Base-by-base conservation (phyloP, 2,113 vertebrate genomes). In the Labeo rohita region DNA sequence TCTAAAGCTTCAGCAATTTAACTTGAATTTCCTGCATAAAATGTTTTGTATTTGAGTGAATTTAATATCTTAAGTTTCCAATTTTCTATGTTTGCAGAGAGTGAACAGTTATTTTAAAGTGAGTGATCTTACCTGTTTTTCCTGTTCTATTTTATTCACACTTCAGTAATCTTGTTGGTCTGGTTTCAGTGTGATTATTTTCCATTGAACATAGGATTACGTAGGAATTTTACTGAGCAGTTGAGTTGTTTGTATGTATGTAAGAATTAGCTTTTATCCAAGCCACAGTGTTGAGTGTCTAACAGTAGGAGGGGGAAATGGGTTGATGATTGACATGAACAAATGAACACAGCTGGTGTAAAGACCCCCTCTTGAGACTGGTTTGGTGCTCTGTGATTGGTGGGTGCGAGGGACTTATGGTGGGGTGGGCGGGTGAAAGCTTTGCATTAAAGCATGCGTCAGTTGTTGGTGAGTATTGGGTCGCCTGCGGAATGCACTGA, bases 391-490 rank as follows among this genome's bases (percentile, higher is more conserved):
- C 83, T 90, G 74, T 87, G 92, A 95, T 95, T 95, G 94, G 95
- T 91, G 73, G 89, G 79, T 86, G 80, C 89, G 86, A 76, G 59
- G 83, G 56, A 61, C 80, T 90, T 91, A 86, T 92, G 92, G 87
- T 77, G 87, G 10, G 8, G 90, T 89, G 93, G 93, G 93, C 91
- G 91, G 92, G 91, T 68, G 79, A 84, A 88, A 83, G 78, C 78
- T 80, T 84, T 90, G 87, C 91, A 91, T 93, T 93, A 91, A 94
- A 95, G 92, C 92, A 93, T 91, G 93, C 79, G 6, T 87, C 93
- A 88, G 93, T 90, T 93, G 93, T 90, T 91, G 85, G 54, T 86
- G 84, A 89, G 90, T 87, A 90, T 87, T 86, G 85, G 91, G 91
- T 78, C 92, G 73, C 85, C 79, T 28, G 43, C 87, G 90, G 88